Conservation (phyloP, 2,888 invertebrate genomes). For the Zele albiditarsus region DNA sequence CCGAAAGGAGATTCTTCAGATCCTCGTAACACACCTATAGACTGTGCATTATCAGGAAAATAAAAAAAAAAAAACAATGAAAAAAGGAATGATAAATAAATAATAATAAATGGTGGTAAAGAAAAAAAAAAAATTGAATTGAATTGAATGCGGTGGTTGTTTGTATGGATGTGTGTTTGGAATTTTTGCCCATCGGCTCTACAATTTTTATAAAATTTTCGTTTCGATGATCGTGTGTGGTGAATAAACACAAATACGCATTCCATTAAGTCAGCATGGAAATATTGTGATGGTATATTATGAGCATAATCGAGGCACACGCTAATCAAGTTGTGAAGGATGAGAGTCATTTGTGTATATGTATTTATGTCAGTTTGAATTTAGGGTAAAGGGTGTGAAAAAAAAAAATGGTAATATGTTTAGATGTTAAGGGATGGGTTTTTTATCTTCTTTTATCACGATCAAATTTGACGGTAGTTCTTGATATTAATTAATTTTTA, state of each 20-base stretch:
- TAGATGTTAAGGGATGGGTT: neutral
- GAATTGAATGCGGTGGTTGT: neutral
- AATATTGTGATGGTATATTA: neutral
- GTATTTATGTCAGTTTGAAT: neutral
- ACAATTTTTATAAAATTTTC: too few relatives aligned
- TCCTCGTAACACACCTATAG: slow-evolving; percentile 30
- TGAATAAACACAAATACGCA: neutral
- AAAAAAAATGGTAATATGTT: too few relatives aligned
- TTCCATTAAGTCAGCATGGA: slow-evolving; percentile 28
- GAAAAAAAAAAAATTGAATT: too few relatives aligned
- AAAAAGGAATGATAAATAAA: neutral
- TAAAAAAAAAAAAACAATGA: neutral
- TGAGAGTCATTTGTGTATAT: neutral
- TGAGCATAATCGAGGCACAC: neutral
- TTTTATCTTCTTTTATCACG: too few relatives aligned
- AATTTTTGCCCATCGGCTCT: neutral
- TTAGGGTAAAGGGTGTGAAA: too few relatives aligned
- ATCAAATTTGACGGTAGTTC: too few relatives aligned
- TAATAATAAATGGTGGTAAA: neutral
- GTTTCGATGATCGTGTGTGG: too few relatives aligned
- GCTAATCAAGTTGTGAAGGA: slow-evolving; percentile 34
- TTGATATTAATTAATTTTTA: too few relatives aligned
- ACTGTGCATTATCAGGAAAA: neutral
- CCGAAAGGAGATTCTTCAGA: slow-evolving; percentile 39
- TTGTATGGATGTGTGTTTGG: neutral